Conservation (phyloP, 2,888 invertebrate genomes). For the Calameuta filiformis region DNA sequence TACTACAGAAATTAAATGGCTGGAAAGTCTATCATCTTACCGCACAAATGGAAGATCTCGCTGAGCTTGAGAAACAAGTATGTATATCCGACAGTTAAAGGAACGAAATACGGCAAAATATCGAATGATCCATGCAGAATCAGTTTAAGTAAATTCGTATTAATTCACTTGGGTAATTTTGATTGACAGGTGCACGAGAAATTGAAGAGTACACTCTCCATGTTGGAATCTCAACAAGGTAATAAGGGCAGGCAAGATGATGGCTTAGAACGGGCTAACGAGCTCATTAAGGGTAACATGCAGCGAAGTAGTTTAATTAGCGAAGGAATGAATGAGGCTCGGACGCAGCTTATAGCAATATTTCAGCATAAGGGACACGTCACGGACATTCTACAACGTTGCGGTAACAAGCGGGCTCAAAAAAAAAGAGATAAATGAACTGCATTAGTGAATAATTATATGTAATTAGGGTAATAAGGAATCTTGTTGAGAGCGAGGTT, state of each 20-base stretch:
- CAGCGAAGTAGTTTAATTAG: constrained; percentile 93
- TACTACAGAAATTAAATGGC: constrained; percentile 88
- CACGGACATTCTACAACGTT: constrained; percentile 88
- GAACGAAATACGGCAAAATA: background rate
- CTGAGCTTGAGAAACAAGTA: constrained; percentile 61
- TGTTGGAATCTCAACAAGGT: constrained; percentile 56
- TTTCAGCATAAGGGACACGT: constrained; percentile 92
- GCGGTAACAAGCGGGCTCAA: constrained; percentile 91
- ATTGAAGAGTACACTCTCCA: constrained; percentile 56
- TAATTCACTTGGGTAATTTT: constrained; percentile 4
- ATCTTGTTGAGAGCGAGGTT: constrained; percentile 30
- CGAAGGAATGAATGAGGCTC: constrained; percentile 91
- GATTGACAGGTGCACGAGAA: constrained; percentile 58
- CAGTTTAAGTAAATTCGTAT: background rate
- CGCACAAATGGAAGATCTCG: constrained; percentile 93
- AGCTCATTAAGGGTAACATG: constrained; percentile 84
- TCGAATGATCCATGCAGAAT: no score
- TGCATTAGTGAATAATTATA: background rate
- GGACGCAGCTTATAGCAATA: constrained; percentile 87
- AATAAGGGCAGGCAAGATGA: constrained; percentile 54
- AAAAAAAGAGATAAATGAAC: constrained; percentile 85
- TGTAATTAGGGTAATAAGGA: constrained; percentile 5
- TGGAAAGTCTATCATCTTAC: constrained; percentile 95
- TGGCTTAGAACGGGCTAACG: constrained; percentile 59
- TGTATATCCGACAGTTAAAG: background rate